Percentiles rank a stretch among this genome's conserved stretches.
Evolutionary conservation across 2,888 invertebrate genomes (phyloP).

Genomic region (Stomorhina lunata): DNA sequence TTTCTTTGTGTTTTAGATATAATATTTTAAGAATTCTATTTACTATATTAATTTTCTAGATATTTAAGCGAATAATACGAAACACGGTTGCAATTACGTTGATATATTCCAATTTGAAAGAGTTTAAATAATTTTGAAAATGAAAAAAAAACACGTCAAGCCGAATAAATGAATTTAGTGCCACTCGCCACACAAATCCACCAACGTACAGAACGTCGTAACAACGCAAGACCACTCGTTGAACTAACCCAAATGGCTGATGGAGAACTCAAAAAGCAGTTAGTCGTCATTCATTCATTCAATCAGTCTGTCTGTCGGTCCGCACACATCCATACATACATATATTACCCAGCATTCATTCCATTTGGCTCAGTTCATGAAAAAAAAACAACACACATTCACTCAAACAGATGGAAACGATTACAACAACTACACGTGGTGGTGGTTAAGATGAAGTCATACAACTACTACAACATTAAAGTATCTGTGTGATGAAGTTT

Average conservation of each 20-base stretch:
- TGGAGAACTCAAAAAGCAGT: conserved; percentile 34
- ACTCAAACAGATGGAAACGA: conserved; percentile 29
- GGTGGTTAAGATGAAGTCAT: background rate
- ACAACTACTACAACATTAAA: background rate
- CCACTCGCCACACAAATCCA: conserved; percentile 66
- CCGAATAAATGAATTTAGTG: conserved; percentile 37
- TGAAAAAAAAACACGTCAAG: conserved; percentile 51
- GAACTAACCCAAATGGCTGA: conserved; percentile 65
- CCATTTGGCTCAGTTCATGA: conserved; percentile 14
- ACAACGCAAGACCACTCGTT: conserved; percentile 69
- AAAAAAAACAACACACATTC: conserved; percentile 21
- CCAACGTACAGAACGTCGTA: conserved; percentile 64
- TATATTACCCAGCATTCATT: conserved; percentile 15
- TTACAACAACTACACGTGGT: background rate
- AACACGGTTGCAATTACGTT: conserved; percentile 18
- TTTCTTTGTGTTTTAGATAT: too few relatives aligned
- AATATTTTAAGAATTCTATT: too few relatives aligned
- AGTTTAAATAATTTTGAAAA: conserved; percentile 29
- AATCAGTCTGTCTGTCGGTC: background rate
- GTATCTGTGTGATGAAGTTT: background rate
- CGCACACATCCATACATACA: too few relatives aligned
- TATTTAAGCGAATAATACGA: background rate
- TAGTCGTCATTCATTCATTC: conserved; percentile 19
- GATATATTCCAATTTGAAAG: conserved; percentile 34
- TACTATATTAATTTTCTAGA: background rate